A percentile compares a stretch with the other conserved stretches of the same genome.
phyloP scores from a whole-genome alignment of 2,888 invertebrate species.

The Xanthorhoe spadicearia region DNA sequence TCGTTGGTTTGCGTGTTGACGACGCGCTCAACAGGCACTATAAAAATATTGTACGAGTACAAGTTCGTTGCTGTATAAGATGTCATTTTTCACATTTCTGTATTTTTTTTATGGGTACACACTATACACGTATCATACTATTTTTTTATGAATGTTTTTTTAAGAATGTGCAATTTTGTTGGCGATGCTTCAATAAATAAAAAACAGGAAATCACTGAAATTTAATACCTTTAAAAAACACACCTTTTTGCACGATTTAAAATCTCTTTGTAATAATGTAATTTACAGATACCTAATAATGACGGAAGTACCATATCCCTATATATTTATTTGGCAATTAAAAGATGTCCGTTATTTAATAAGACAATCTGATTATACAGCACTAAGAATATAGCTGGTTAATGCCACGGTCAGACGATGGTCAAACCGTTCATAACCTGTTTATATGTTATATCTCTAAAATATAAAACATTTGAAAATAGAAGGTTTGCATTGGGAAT shows the following conservation, averaged over 20 bases:
- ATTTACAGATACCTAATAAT: neutral
- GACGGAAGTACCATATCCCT: too few relatives aligned
- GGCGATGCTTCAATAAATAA: too few relatives aligned
- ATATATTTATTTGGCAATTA: neutral
- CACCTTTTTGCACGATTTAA: neutral
- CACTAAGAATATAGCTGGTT: slow-evolving; percentile 10
- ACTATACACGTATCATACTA: too few relatives aligned
- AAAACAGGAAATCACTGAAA: too few relatives aligned
- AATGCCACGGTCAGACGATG: slow-evolving; percentile 31
- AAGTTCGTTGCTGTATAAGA: slow-evolving; percentile 6
- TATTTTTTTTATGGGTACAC: neutral
- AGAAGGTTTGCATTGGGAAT: neutral
- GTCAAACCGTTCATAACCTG: slow-evolving; percentile 23
- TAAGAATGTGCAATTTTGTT: too few relatives aligned
- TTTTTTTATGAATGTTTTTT: too few relatives aligned
- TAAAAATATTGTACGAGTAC: slow-evolving; percentile 6
- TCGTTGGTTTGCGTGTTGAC: slow-evolving; percentile 18
- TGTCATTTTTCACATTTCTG: neutral
- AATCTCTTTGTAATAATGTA: neutral
- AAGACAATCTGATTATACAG: slow-evolving; percentile 7
- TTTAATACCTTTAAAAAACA: neutral
- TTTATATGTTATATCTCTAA: slow-evolving; percentile 1
- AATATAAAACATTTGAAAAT: slow-evolving; percentile 8
- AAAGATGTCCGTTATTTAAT: neutral
- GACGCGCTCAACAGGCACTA: slow-evolving; percentile 9